phyloP scores from a whole-genome alignment of 2,113 vertebrate species.

The Ellobius talpinus region DNA sequence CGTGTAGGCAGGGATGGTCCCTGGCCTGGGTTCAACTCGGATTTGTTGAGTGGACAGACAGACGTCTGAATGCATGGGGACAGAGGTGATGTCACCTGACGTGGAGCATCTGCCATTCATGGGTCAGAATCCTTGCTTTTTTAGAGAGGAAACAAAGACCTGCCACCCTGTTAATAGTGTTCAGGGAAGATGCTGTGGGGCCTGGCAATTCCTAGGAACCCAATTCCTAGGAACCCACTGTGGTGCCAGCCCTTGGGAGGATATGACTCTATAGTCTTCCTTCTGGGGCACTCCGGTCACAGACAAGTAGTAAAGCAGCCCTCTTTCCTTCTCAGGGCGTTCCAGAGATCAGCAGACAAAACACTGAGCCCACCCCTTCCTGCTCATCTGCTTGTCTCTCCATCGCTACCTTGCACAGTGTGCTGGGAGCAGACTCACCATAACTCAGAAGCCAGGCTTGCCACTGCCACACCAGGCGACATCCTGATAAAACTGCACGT shows the following conservation, averaged over 20 bases:
- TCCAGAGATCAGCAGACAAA: background rate
- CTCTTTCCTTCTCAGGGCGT: background rate
- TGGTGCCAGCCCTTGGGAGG: too few species aligned
- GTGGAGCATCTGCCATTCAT: background rate
- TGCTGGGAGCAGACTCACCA: background rate
- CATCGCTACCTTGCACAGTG: background rate
- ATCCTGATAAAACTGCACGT: background rate
- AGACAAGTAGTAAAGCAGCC: too few species aligned
- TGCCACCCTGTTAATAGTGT: background rate
- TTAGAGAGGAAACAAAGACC: background rate
- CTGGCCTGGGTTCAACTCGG: too few species aligned
- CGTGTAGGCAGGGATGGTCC: background rate
- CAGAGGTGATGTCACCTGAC: rapidly evolving
- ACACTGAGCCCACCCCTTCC: rapidly evolving
- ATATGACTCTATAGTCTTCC: too few species aligned
- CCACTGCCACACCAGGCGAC: rapidly evolving
- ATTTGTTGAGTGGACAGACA: background rate
- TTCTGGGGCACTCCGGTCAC: background rate
- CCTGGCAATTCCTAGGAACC: too few species aligned
- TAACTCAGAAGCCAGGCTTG: background rate
- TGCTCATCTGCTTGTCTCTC: background rate
- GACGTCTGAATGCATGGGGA: background rate
- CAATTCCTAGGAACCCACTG: background rate
- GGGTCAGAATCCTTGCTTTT: rapidly evolving
- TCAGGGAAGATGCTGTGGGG: too few species aligned